Evolutionary conservation across 2,113 vertebrate genomes (phyloP).

Genomic region (Oreochromis aureus): DNA sequence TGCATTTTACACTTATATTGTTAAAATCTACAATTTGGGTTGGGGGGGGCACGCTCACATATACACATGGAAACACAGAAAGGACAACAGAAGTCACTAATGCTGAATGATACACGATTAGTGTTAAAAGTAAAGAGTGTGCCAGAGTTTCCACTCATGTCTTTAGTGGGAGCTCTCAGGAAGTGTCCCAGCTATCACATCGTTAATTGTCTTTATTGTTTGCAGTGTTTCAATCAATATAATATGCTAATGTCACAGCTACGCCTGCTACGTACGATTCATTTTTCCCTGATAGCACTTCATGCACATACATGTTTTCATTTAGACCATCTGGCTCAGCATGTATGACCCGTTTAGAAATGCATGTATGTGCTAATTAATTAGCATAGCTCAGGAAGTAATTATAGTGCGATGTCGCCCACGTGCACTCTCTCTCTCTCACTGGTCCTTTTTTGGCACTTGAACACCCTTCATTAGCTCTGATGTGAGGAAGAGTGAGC

Average conservation of each 20-base stretch:
- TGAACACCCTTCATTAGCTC: slow-evolving; percentile 66
- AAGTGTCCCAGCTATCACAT: slow-evolving; percentile 45
- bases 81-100: background rate
- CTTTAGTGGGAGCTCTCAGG: slow-evolving; percentile 25
- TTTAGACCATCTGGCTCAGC: slow-evolving; percentile 62
- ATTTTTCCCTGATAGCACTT: slow-evolving; percentile 50
- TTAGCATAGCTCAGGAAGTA: slow-evolving; percentile 71
- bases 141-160: slow-evolving; percentile 35
- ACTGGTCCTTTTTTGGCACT: slow-evolving; percentile 50
- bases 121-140: slow-evolving; percentile 17
- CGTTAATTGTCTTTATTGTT: slow-evolving; percentile 64
- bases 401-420: slow-evolving; percentile 54
- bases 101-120: slow-evolving; percentile 7
- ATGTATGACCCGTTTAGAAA: slow-evolving; percentile 64
- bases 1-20: too few relatives aligned
- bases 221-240: slow-evolving; percentile 52
- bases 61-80: background rate
- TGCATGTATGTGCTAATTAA: slow-evolving; percentile 74
- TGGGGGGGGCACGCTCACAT: background rate
- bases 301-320: slow-evolving; percentile 57
- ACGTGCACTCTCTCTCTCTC: background rate
- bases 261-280: slow-evolving; percentile 40
- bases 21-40: background rate
- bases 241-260: slow-evolving; percentile 60
- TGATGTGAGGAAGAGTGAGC: slow-evolving; percentile 54